Percentiles rank a stretch among this genome's conserved stretches.
phyloP scores from a whole-genome alignment of 1,140 invertebrate genomes.

The Daktulosphaira vitifoliae region DNA sequence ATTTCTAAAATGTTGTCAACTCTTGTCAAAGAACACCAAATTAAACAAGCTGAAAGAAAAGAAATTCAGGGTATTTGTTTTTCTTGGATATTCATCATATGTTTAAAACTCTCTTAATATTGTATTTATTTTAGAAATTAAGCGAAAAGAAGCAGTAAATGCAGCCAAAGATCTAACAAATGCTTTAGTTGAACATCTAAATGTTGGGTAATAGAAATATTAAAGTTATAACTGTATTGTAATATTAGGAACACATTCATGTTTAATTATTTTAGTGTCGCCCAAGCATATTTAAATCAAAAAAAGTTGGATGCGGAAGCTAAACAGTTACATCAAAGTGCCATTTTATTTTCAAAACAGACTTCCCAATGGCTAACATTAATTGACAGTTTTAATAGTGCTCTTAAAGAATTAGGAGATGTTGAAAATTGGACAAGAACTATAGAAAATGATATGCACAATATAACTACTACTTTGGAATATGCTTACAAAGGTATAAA shows the following conservation, averaged over 20 bases:
- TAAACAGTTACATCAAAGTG: constrained; percentile 89
- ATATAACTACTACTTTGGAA: constrained; percentile 85
- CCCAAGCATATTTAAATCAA: constrained; percentile 96
- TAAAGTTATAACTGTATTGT: too few species aligned
- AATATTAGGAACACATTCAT: too few species aligned
- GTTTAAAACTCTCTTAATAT: not conserved
- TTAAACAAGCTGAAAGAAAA: constrained; percentile 63
- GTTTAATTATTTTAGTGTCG: constrained; percentile 57
- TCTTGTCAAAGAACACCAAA: constrained; percentile 80
- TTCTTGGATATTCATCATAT: not conserved
- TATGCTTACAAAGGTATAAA: constrained; percentile 81
- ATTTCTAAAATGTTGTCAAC: constrained; percentile 63
- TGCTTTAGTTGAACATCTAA: constrained; percentile 90
- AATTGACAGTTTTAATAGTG: constrained; percentile 90
- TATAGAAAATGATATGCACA: constrained; percentile 93
- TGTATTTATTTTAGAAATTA: constrained; percentile 31
- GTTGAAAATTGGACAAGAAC: constrained; percentile 97
- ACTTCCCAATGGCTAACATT: constrained; percentile 91
- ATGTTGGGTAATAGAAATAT: constrained; percentile 78
- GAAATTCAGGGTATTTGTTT: constrained; percentile 65
- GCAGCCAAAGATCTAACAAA: constrained; percentile 87
- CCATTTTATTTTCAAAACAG: constrained; percentile 90
- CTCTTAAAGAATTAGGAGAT: constrained; percentile 96
- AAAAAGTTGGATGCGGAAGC: constrained; percentile 94
- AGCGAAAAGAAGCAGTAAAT: constrained; percentile 80